phyloP scores from a whole-genome alignment of 2,113 vertebrate genomes.

The Balaenoptera acutorostrata region DNA sequence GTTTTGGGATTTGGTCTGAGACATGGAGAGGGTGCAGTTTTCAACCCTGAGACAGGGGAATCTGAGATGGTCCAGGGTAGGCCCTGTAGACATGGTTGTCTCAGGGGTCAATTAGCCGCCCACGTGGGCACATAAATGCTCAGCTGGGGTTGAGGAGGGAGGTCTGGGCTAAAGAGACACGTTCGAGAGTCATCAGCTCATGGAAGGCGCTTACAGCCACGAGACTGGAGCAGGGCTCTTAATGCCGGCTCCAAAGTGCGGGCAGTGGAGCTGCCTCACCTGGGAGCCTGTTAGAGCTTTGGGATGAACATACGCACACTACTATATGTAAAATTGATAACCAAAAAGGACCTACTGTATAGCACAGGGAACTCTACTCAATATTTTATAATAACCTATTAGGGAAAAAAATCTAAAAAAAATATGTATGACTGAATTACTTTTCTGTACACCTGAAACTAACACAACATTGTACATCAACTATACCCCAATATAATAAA shows the following conservation, averaged over 20 bases:
- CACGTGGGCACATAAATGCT: rapidly evolving
- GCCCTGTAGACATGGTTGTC: not conserved
- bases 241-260: not conserved
- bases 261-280: rapidly evolving
- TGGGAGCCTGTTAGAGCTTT: not conserved
- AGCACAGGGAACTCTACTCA: no score
- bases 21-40: not conserved
- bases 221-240: rapidly evolving
- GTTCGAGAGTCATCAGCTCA: rapidly evolving
- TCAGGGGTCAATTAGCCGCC: rapidly evolving
- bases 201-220: rapidly evolving
- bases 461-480: not conserved
- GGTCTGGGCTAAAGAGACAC: no score
- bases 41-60: not conserved
- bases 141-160: not conserved
- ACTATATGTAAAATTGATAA: not conserved
- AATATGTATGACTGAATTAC: not conserved
- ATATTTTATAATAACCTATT: not conserved
- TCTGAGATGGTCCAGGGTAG: not conserved
- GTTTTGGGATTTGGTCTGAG: not conserved
- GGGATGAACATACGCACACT: not conserved
- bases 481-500: not conserved
- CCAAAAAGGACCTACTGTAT: not conserved
- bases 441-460: not conserved
- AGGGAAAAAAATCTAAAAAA: no score